Evolutionary conservation across 2,113 vertebrate genomes (phyloP), one percentile per base, ranked within the genome.

Genomic region (Perca fluviatilis): DNA sequence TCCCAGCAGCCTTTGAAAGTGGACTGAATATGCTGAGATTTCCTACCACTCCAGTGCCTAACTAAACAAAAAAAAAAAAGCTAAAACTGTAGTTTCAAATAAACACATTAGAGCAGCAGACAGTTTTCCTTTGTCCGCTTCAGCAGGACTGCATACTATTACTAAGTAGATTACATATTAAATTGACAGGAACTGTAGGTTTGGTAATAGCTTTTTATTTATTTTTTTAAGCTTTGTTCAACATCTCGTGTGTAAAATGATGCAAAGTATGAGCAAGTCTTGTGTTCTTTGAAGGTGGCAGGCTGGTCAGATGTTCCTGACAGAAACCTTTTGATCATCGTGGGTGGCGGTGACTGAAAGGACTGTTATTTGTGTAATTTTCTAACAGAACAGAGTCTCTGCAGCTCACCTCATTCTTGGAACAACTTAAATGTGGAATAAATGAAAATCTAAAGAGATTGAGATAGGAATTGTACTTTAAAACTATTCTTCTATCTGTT

Each of bases 291-390:
- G 49, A 79, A 40, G 63, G 63, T 19, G 70, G 30, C 47, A 70
- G 62, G 21, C 67, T 56, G 60, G 33, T 61, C 79, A 69, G 62
- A 50, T 50, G 7, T 79, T 65, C 62, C 49, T 69, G 70, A 72
- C 70, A 49, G 60, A 77, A 79, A 60, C 12, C 61, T 57, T 90
- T 82, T 89, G 82, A 90, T 88, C 80, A 72, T 58, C 0, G 13
- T 5, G 40, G 57, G 88, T 16, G 57, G 33, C n/a, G 13, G 27
- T 60, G 21, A 67, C 15, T 47, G 65, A 85, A 81, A 56, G 53
- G 33, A 72, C 62, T 33, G 19, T 60, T 80, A 68, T 80, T 69
- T 78, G 66, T 43, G 19, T 60, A 78, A 68, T 80, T 69, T 78
- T 51, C 68, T 18, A 68, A 0, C 27, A 49, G 70, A 49, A 25